These are phyloP conservation scores for Eulemur albifrons DNA, from an alignment of 2,797 vertebrate genomes.

Conservation along the genomic window DNA sequence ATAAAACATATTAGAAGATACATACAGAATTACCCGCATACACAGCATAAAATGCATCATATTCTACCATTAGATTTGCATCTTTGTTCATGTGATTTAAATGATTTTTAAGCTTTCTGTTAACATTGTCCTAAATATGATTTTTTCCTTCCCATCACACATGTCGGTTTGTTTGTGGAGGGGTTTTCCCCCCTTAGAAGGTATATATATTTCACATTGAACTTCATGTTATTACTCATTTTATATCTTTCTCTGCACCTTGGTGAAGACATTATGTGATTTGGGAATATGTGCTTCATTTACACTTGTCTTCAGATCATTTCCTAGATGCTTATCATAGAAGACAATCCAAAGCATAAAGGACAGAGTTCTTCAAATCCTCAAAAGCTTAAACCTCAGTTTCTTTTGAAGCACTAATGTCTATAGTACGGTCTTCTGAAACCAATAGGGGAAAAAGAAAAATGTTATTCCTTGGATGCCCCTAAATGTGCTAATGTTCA, in stretches of 20 bases:
- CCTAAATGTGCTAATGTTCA: background rate
- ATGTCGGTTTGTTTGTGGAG: background rate
- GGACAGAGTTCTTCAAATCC: background rate
- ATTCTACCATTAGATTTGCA: background rate
- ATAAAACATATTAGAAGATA: background rate
- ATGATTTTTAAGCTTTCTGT: constrained; percentile 31
- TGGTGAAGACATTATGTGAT: background rate
- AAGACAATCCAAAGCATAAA: background rate
- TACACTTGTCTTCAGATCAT: background rate
- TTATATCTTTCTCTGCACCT: background rate
- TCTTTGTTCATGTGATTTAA: background rate
- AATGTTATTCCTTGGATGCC: background rate
- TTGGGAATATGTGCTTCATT: background rate
- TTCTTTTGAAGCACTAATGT: background rate
- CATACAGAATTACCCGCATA: too few relatives aligned
- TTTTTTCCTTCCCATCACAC: background rate
- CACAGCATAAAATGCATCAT: background rate
- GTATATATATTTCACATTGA: background rate
- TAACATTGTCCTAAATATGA: background rate
- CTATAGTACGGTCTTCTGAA: background rate
- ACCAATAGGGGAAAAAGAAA: background rate
- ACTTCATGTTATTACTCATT: background rate
- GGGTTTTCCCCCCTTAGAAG: background rate
- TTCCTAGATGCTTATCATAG: background rate
- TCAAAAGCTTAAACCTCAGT: background rate